Base-by-base conservation (phyloP, 1,140 invertebrate species). In the Ganaspis sp. region DNA sequence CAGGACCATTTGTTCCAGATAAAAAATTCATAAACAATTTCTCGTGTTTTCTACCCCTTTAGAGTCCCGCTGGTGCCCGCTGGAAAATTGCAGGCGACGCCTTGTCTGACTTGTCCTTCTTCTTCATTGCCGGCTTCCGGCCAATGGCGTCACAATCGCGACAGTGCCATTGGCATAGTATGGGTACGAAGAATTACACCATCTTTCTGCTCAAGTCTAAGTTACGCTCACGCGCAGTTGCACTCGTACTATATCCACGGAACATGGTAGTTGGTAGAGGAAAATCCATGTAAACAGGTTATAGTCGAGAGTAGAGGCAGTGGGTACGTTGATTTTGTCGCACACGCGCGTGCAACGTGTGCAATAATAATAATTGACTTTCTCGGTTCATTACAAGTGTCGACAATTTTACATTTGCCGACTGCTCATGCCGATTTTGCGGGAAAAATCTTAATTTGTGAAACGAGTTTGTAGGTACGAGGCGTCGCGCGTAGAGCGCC, bases 31-130 rank as follows among this genome's bases (percentile, higher is more conserved):
- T 49, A 49, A 49, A 49, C 45, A 49, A 17, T 49, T 49, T 49
- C 45, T 49, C 45, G 4, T 49, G 15, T 49, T 8, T 49, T 49
- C 5, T 49, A n/a, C 2, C 17, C 42, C 15, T 40, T 40, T 40
- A 6, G 1, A 40, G 38, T 9, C 9, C 12, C 38, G 38, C 37
- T 38, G 37, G 9, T 9, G 9, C 40, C 40, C 40, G 11, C 17
- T 49, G n/a, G 45, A 49, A 69, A 71, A 21, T 37, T 70, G 53
- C 70, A 73, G 78, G 76, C 78, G 78, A 76, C 75, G 78, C 75
- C 78, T 80, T 70, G 64, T 71, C 77, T 40, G 23, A 15, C 58
- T 64, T 64, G 21, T 29, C 23, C 23, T 34, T 29, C 23, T 15
- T 34, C 58, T n/a, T 64, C 26, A n/a, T 26, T 64, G 58, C 58